Percentiles rank a stretch among this genome's conserved stretches.
phyloP scores from a whole-genome alignment of 2,888 invertebrate species.

The Adelognathus sp. region DNA sequence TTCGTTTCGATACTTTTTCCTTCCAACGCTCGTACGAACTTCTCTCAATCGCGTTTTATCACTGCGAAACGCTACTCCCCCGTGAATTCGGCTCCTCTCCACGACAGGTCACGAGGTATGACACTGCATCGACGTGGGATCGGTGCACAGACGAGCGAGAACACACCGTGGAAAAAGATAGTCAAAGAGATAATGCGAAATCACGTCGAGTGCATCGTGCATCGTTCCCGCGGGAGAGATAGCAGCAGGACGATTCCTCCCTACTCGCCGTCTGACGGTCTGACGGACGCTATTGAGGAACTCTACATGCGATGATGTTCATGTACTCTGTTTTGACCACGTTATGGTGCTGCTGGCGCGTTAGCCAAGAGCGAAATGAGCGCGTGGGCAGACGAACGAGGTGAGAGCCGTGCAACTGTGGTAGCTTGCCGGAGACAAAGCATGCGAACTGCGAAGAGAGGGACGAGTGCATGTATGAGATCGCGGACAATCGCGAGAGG shows the following conservation, averaged over 20 bases:
- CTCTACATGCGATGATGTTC: too few relatives aligned
- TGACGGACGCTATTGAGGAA: conserved; percentile 20
- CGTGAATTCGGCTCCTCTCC: not conserved
- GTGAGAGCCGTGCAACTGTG: conserved; percentile 28
- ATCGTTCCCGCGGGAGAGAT: conserved; percentile 21
- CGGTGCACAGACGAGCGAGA: not conserved
- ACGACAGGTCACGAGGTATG: not conserved
- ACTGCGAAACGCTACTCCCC: not conserved
- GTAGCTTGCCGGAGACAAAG: not conserved
- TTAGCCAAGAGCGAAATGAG: conserved; percentile 2
- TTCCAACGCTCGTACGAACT: not conserved
- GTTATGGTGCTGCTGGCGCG: not conserved
- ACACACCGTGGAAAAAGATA: not conserved
- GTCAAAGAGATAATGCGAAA: not conserved
- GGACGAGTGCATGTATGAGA: too few relatives aligned
- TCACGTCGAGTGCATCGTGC: conserved; percentile 38
- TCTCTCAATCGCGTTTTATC: not conserved
- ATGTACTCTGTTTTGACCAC: conserved; percentile 27
- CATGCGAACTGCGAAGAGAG: not conserved
- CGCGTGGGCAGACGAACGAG: conserved; percentile 25
- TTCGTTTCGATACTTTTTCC: not conserved
- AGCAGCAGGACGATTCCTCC: conserved; percentile 15
- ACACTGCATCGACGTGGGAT: not conserved
- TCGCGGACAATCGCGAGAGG: too few relatives aligned
- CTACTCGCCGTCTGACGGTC: conserved; percentile 20